A percentile compares a stretch with the other conserved stretches of the same genome.
These are phyloP conservation scores for Arion vulgaris DNA, from an alignment of 1,140 invertebrate genomes.

Conservation along the genomic window DNA sequence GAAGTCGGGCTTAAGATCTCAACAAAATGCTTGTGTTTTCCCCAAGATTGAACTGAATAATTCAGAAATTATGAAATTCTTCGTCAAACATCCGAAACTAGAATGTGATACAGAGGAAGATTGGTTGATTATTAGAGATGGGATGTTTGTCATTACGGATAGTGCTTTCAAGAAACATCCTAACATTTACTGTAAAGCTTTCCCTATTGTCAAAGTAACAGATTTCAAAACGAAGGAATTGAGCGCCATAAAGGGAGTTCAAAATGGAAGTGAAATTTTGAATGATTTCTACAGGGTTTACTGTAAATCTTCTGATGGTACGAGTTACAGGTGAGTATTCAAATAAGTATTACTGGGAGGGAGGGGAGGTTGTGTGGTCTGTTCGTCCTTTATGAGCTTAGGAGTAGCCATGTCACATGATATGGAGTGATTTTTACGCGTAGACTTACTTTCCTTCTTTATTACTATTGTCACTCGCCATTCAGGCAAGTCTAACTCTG, in stretches of 20 bases:
- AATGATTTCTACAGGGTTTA: neutral
- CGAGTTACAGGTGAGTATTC: slow-evolving; percentile 32
- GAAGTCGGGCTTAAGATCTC: no score
- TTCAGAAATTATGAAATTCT: slow-evolving; percentile 80
- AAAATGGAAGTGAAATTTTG: neutral
- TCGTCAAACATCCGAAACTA: slow-evolving; percentile 77
- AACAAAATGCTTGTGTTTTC: slow-evolving; percentile 75
- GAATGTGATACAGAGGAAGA: slow-evolving; percentile 74
- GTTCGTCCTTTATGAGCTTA: no score
- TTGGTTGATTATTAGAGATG: slow-evolving; percentile 49
- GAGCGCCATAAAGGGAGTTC: neutral
- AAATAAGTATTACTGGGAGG: slow-evolving; percentile 52
- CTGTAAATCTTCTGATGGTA: neutral
- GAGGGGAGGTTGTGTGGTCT: no score
- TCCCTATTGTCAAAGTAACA: neutral
- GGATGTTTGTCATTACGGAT: neutral
- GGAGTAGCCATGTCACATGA: no score
- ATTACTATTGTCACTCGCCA: no score
- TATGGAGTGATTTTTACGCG: no score
- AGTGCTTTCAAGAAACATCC: neutral
- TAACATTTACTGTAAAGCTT: neutral
- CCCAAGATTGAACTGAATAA: slow-evolving; percentile 79
- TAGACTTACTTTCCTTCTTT: no score
- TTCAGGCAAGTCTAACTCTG: no score
- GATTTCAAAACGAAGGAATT: neutral